Conservation (phyloP, 2,797 vertebrate species). For the Telmatherina bonti region DNA sequence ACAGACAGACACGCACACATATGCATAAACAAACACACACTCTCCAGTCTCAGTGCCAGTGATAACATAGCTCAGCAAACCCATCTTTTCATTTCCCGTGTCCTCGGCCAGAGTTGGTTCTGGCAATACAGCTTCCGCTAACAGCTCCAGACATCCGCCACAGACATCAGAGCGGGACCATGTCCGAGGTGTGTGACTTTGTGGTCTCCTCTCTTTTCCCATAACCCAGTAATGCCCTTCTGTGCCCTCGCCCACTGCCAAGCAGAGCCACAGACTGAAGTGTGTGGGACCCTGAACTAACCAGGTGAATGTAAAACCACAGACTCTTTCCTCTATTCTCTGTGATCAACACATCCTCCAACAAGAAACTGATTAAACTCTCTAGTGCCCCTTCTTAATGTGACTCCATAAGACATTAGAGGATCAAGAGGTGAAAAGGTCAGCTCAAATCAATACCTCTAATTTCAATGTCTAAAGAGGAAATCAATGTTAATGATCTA, state of each 20-base stretch:
- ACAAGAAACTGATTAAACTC: not conserved
- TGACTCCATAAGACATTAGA: not conserved
- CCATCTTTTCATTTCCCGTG: slow-evolving; percentile 70
- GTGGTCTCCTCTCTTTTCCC: slow-evolving; percentile 66
- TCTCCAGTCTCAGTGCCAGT: slow-evolving; percentile 68
- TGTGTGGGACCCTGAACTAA: not conserved
- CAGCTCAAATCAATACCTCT: slow-evolving; percentile 28
- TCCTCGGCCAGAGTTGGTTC: slow-evolving; percentile 78
- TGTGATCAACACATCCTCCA: not conserved
- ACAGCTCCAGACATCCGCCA: slow-evolving; percentile 50
- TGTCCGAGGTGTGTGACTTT: slow-evolving; percentile 64
- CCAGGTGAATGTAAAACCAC: slow-evolving; percentile 18
- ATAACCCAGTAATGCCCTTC: slow-evolving; percentile 57
- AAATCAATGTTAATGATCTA: slow-evolving; percentile 53
- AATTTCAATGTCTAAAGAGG: slow-evolving; percentile 21
- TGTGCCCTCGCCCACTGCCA: slow-evolving; percentile 33
- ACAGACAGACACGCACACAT: slow-evolving; percentile 64
- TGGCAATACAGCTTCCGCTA: slow-evolving; percentile 78
- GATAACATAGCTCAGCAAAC: slow-evolving; percentile 74
- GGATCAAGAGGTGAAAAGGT: slow-evolving; percentile 52
- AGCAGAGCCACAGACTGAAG: slow-evolving; percentile 6
- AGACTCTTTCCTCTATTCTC: not conserved
- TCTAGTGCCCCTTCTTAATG: not conserved
- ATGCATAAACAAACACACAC: slow-evolving; percentile 64
- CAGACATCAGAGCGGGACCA: slow-evolving; percentile 64